Conservation (phyloP, 1,140 invertebrate species). For the Trigoniulus corallinus region DNA sequence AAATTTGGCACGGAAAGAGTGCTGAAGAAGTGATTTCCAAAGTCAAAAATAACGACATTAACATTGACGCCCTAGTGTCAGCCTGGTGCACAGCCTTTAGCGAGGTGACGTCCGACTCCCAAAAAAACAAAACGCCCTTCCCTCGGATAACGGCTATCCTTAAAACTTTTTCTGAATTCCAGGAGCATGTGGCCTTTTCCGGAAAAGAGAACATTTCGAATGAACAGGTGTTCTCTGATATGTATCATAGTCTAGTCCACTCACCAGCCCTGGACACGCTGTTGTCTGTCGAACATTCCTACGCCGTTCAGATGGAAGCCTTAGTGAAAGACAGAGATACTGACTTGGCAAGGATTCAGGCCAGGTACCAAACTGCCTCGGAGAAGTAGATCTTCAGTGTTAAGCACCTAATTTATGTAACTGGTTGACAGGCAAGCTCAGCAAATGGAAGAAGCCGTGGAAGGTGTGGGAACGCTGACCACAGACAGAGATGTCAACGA, state of each 20-base stretch:
- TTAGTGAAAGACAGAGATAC: slow-evolving; percentile 44
- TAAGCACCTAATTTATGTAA: slow-evolving; percentile 10
- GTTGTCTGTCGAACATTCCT: slow-evolving; percentile 57
- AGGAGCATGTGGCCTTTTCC: slow-evolving; percentile 27
- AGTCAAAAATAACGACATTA: slow-evolving; percentile 33
- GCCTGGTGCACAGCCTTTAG: slow-evolving; percentile 49
- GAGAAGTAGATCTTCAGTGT: not conserved
- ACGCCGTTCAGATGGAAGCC: slow-evolving; percentile 49
- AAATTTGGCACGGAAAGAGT: slow-evolving; percentile 32
- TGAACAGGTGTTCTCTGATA: slow-evolving; percentile 56
- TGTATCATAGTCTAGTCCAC: slow-evolving; percentile 64
- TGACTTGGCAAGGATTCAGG: slow-evolving; percentile 42
- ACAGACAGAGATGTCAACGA: slow-evolving; percentile 61
- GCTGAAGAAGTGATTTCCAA: slow-evolving; percentile 30
- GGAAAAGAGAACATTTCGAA: slow-evolving; percentile 47
- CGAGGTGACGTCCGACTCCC: slow-evolving; percentile 32
- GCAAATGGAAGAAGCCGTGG: slow-evolving; percentile 57
- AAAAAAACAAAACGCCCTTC: not conserved
- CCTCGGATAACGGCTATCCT: too few species aligned
- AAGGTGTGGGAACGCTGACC: slow-evolving; percentile 38
- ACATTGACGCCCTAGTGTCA: slow-evolving; percentile 46
- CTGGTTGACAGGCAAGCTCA: slow-evolving; percentile 41
- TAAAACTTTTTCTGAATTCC: slow-evolving; percentile 14
- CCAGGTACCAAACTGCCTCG: slow-evolving; percentile 31
- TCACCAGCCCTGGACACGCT: slow-evolving; percentile 60